Evolutionary conservation across 2,888 invertebrate genomes (phyloP), one percentile per base, ranked within the genome.

Genomic region (Oeneis ivallda): DNA sequence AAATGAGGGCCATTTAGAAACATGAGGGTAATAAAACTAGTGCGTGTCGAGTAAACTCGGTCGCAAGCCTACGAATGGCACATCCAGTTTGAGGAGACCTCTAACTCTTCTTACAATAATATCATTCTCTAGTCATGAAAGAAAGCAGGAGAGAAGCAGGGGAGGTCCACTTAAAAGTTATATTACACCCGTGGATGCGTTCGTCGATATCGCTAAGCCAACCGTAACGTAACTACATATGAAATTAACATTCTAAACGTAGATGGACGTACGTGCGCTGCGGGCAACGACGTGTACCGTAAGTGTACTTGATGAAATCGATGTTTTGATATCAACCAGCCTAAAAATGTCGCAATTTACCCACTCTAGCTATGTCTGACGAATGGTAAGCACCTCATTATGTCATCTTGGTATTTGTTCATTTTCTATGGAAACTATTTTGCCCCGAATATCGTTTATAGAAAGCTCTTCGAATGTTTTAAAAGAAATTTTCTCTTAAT

Each of bases 21-120:
- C 92, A 92, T 92, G 90, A 88, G 91, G 92, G 92, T 89, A 90
- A 91, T 92, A 90, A 90, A 91, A 89, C 86, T 89, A 89, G 90
- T 90, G 87, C 89, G 89, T 89, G 89, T 86, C 85, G 81, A 85
- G 84, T 86, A 82, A 88, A 89, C 79, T 84, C 86, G 87, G 88
- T 86, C 87, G 86, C 83, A 82, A 81, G 83, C 82, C 79, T 86
- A 81, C 77, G 79, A 74, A 78, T 76, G 71, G 72, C 65, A 69
- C 71, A 75, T 72, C 88, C 86, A 88, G 72, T 74, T 63, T 75
- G 75, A 52, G 63, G 53, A 76, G 88, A 81, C 66, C 89, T 79
- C 74, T 77, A 71, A 75, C 73, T 75, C 73, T 79, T 79, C 75
- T 74, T 77, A 67, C 68, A 66, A 69, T 72, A 69, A 66, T 73